Base-by-base conservation (phyloP, 2,113 vertebrate species). In the Muntiacus reevesi region DNA sequence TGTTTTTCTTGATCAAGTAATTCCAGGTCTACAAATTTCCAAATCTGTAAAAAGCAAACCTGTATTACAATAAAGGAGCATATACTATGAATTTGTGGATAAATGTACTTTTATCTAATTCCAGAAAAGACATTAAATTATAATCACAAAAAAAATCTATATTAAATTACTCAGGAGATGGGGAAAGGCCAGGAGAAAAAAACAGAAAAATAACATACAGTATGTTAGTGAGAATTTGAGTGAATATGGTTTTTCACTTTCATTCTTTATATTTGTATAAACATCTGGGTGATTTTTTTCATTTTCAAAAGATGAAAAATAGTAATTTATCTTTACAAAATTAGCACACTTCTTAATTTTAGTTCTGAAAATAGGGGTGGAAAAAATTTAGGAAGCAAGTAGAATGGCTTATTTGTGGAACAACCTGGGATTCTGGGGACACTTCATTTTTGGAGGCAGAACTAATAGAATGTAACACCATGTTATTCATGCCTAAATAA, bases 281-380 rank as follows among this genome's bases (percentile, higher is more conserved):
- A 81, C 25, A 60, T 59, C 47, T 92, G 40, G 33, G 62, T 45
- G 5, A n/a, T 45, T 8, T 84, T 85, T 95, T 82, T 82, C 6
- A 94, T 59, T 78, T 94, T 94, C 33, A 87, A 93, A 90, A 87
- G 8, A 55, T 59, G 33, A 97, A 55, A 86, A 89, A 78, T 7
- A 54, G 28, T 59, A 47, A 91, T 45, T 94, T 92, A 79, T 87
- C 23, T 95, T 92, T n/a, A 96, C 2, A 85, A 33, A 96, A 93
- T 90, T 89, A 76, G 15, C 4, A 87, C 52, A 25, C 2, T 40
- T 7, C 27, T 87, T 83, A 87, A 76, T 86, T 87, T 94, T 74
- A 62, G 54, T 79, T 25, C 27, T 84, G 4, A 88, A 74, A 93
- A 83, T 30, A 91, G 81, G 19, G 16, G 47, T 8, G 2, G 25